Base-by-base conservation (phyloP, 1,140 invertebrate genomes). In the Bradynema listronoti region DNA sequence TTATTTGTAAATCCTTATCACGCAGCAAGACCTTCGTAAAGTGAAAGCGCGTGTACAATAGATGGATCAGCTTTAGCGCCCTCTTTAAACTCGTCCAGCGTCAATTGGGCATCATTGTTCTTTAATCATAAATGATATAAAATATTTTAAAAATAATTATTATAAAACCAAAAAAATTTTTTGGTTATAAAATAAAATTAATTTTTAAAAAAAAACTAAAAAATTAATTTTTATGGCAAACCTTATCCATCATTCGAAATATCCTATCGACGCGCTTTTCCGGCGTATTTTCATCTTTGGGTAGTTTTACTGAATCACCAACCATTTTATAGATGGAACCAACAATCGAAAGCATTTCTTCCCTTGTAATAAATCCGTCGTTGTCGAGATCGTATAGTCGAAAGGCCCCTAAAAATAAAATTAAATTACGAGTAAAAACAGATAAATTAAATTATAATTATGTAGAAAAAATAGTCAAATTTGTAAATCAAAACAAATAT, bases 281-380 rank as follows among this genome's bases (percentile, higher is more conserved):
- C 1, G 91, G 89, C 39, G 89, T 91, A 78, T 93, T 93, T 77
- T 94, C 91, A 14, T 77, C 75, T 42, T 77, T 77, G 1, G 75
- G 71, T 34, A 77, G 53, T 61, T 78, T 73, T 6, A 78, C 76
- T 47, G 73, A 73, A 36, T 62, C 66, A 32, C 77, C 74, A n/a
- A 96, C 90, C 93, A 98, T 97, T 80, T 94, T 89, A 82, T 96
- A 97, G 75, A 97, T 98, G 56, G 91, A 91, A 78, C 95, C 91
- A 9, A 97, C 92, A 75, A 97, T 97, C 80, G 92, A 86, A 25
- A 63, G 33, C 91, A 97, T 95, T 81, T 96, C 92, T 61, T 91
- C 88, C 56, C 90, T 83, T 14, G 91, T 96, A 75, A 97, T 96
- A 79, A 88, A 96, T 1, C 91, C 91, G 79, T 96, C 91, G 79